Evolutionary conservation across 2,113 vertebrate species (phyloP).

Genomic region (Sylvia atricapilla): DNA sequence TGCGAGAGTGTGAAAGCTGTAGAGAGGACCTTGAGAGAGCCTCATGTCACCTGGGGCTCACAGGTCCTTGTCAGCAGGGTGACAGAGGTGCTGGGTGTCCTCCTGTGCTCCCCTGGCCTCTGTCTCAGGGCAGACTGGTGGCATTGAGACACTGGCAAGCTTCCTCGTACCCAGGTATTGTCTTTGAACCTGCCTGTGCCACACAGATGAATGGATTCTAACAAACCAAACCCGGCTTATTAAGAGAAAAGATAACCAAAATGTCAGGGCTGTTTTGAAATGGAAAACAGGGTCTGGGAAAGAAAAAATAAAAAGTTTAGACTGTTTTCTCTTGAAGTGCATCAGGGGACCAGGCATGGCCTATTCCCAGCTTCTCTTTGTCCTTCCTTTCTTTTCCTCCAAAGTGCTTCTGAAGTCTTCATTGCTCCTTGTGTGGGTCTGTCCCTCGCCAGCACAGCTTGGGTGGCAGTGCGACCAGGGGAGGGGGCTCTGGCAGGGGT

Average conservation of each 20-base stretch:
- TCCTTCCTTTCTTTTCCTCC: not conserved
- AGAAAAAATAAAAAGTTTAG: not conserved
- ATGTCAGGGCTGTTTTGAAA: constrained; percentile 26
- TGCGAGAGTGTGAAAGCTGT: accelerated
- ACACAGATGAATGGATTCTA: not conserved
- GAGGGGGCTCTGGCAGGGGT: not conserved
- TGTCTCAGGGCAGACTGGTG: not conserved
- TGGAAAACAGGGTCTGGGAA: not conserved
- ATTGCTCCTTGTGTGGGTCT: accelerated
- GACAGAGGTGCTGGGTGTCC: not conserved
- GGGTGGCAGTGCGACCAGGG: not conserved
- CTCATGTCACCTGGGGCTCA: accelerated
- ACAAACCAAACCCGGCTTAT: not conserved
- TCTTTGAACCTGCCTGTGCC: not conserved
- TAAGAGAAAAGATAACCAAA: not conserved
- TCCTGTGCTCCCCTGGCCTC: not conserved
- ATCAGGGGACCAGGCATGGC: not conserved
- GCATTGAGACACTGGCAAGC: not conserved
- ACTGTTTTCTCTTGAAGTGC: not conserved
- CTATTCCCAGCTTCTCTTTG: not conserved
- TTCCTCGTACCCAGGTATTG: not conserved
- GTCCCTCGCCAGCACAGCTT: not conserved
- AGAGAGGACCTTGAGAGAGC: not conserved
- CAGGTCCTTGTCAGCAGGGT: not conserved
- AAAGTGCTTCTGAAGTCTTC: not conserved